Evolutionary conservation across 2,113 vertebrate species (phyloP).

Genomic region (Pogonocichla stellata): DNA sequence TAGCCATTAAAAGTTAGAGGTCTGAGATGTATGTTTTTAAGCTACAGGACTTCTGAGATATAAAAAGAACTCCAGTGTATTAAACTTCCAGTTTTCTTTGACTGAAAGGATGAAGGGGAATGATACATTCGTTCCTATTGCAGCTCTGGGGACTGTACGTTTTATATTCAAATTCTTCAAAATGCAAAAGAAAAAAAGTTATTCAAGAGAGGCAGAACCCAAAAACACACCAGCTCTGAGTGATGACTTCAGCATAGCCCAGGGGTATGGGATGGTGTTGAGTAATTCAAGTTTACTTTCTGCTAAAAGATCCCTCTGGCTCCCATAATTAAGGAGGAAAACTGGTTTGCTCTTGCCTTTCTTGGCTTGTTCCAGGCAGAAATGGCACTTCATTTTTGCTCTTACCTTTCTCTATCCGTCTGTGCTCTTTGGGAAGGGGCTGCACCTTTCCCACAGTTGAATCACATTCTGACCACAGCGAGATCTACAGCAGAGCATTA

Average conservation of each 20-base stretch:
- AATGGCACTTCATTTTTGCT: not conserved
- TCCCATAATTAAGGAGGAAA: not conserved
- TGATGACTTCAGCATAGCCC: not conserved
- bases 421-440: not conserved
- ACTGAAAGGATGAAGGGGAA: not conserved
- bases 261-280: not conserved
- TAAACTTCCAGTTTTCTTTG: not conserved
- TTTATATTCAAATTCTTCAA: not conserved
- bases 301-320: not conserved
- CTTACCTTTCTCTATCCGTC: not conserved
- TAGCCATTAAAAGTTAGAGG: not conserved
- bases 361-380: not conserved
- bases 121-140: not conserved
- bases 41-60: not conserved
- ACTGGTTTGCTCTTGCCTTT: not conserved
- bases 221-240: not conserved
- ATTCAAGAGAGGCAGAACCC: not conserved
- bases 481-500: not conserved
- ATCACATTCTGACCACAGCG: fast-evolving
- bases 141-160: not conserved
- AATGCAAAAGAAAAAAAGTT: not conserved
- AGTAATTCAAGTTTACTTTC: not conserved
- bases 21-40: not conserved
- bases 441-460: not conserved
- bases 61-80: not conserved